Percentiles rank a stretch among this genome's conserved stretches.
phyloP scores from a whole-genome alignment of 2,797 vertebrate genomes.

The Syngnathus rostellatus region DNA sequence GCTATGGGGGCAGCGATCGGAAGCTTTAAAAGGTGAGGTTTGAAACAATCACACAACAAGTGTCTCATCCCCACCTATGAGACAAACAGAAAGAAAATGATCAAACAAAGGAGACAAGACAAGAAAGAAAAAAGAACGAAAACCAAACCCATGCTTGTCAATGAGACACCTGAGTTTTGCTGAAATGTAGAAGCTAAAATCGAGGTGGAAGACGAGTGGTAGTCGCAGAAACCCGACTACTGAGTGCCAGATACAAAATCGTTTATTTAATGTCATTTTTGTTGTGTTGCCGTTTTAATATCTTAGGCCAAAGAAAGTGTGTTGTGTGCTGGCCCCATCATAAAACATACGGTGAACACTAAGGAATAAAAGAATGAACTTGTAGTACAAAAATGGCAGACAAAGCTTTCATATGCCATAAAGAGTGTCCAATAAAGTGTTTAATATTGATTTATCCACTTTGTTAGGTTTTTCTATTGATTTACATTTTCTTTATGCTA shows the following conservation, averaged over 20 bases:
- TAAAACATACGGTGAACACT: too few relatives aligned
- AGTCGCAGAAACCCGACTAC: background rate
- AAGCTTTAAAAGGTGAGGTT: constrained; percentile 23
- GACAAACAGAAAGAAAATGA: constrained; percentile 66
- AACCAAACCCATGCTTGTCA: constrained; percentile 24
- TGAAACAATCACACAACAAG: constrained; percentile 59
- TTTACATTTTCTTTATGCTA: too few relatives aligned
- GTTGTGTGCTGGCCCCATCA: too few relatives aligned
- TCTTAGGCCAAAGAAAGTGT: background rate
- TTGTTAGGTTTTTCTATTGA: too few relatives aligned
- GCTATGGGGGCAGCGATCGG: constrained; percentile 20
- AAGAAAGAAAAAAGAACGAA: constrained; percentile 30
- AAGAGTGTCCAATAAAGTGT: too few relatives aligned
- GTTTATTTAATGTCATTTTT: background rate
- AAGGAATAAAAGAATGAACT: too few relatives aligned
- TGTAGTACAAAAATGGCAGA: too few relatives aligned
- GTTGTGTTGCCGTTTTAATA: background rate
- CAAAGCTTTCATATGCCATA: too few relatives aligned
- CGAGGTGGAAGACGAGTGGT: background rate
- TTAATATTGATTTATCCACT: too few relatives aligned
- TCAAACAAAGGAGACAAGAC: constrained; percentile 50
- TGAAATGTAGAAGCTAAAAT: background rate
- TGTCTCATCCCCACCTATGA: constrained; percentile 68
- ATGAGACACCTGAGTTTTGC: background rate
- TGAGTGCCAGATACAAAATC: background rate